Conservation (phyloP, 2,113 vertebrate genomes). For the Rafetus swinhoei region DNA sequence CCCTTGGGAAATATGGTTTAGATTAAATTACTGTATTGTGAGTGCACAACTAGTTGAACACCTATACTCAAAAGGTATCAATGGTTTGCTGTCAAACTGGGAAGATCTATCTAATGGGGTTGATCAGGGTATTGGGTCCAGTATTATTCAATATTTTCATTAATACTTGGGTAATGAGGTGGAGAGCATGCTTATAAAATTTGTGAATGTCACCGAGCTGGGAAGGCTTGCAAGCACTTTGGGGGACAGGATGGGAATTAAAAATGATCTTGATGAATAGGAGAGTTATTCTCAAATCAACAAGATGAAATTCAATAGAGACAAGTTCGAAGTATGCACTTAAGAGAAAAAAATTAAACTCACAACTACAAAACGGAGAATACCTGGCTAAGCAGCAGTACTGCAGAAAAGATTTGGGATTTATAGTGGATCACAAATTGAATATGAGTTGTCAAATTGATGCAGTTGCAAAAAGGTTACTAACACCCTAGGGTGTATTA, state of each 20-base stretch:
- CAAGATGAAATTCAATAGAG: not conserved
- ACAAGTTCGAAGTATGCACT: not conserved
- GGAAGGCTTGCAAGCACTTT: not conserved
- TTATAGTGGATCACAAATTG: not conserved
- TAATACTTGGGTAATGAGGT: not conserved
- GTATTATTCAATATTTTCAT: no score
- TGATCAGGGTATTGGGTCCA: not conserved
- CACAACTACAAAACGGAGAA: not conserved
- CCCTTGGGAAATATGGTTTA: no score
- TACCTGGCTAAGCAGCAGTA: not conserved
- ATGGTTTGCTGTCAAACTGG: not conserved
- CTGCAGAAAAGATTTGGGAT: not conserved
- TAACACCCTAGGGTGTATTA: not conserved
- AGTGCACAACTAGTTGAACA: not conserved
- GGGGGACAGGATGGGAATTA: not conserved
- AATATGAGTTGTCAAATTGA: not conserved
- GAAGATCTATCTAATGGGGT: not conserved
- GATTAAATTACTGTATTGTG: no score
- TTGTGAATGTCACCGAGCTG: not conserved
- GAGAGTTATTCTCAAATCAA: not conserved
- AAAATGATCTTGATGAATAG: not conserved
- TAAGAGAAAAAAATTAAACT: not conserved
- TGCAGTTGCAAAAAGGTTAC: not conserved
- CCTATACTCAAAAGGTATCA: not conserved
- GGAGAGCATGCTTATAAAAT: not conserved